Conservation (phyloP, 2,888 invertebrate genomes). For the Latrodectus hesperus region DNA sequence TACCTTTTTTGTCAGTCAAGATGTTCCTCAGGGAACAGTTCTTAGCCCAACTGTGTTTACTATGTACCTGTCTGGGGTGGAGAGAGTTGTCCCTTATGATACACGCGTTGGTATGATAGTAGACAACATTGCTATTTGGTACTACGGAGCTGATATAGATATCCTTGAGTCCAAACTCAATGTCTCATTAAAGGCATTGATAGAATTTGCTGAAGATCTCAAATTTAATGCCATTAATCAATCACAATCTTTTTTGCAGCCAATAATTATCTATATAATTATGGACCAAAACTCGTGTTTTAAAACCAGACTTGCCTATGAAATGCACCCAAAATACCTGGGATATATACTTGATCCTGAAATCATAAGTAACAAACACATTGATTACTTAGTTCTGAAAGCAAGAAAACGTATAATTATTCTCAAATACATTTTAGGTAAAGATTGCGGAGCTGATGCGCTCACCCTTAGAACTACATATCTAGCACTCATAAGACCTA, state of each 20-base stretch:
- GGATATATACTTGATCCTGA: slow-evolving; percentile 10
- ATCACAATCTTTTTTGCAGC: background rate
- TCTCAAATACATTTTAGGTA: slow-evolving; percentile 10
- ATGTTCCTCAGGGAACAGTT: background rate
- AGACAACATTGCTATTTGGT: slow-evolving; percentile 18
- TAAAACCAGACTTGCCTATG: background rate
- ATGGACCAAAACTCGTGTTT: background rate
- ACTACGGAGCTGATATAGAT: slow-evolving; percentile 7
- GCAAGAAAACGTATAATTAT: slow-evolving; percentile 20
- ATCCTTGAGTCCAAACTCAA: background rate
- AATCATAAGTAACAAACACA: slow-evolving; percentile 21
- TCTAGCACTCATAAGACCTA: background rate
- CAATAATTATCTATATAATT: background rate
- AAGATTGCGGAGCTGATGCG: background rate
- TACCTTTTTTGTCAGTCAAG: slow-evolving; percentile 4
- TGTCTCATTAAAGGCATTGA: background rate
- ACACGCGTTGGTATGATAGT: background rate
- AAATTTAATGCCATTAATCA: slow-evolving; percentile 5
- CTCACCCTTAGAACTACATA: slow-evolving; percentile 13
- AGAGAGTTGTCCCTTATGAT: background rate
- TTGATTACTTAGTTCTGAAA: slow-evolving; percentile 12
- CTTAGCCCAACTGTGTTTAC: background rate
- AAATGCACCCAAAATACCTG: slow-evolving; percentile 15
- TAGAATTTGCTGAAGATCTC: background rate
- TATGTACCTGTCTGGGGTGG: background rate